These are phyloP conservation scores for Neodontobutis hainanensis DNA, from an alignment of 2,113 vertebrate genomes.

Conservation along the genomic window DNA sequence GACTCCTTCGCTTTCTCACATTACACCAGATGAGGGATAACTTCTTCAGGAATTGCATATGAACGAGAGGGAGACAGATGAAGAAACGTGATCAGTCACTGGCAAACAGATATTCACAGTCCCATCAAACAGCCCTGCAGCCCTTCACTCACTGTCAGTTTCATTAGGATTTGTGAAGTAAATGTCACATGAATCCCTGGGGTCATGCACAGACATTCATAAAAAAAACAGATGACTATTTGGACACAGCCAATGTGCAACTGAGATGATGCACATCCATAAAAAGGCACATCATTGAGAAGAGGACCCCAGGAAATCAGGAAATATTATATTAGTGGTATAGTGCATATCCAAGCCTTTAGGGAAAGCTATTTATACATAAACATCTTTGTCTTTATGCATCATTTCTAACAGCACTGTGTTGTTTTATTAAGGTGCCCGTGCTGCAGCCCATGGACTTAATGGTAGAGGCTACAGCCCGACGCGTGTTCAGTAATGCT, in stretches of 20 bases:
- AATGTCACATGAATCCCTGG: conserved; percentile 63
- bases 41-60: conserved; percentile 28
- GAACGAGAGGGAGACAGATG: background rate
- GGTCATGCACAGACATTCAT: conserved; percentile 19
- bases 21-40: conserved; percentile 15
- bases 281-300: conserved; percentile 29
- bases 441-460: conserved; percentile 95
- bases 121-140: conserved; percentile 55
- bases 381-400: background rate
- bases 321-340: conserved; percentile 1
- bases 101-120: conserved; percentile 49
- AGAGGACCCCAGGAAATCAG: background rate
- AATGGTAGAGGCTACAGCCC: conserved; percentile 94
- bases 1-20: conserved; percentile 32
- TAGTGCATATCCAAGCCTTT: background rate
- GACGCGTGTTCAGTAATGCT: conserved; percentile 91
- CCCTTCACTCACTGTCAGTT: conserved; percentile 40
- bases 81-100: conserved; percentile 19
- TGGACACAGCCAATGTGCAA: background rate
- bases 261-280: background rate
- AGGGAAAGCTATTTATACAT: background rate
- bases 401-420: background rate
- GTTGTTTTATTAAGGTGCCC: conserved; percentile 78
- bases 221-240: conserved; percentile 9
- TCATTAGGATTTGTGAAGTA: conserved; percentile 58